Percentiles rank a stretch among this genome's conserved stretches.
Evolutionary conservation across 2,888 invertebrate genomes (phyloP).

Genomic region (Platynereis dumerilii): DNA sequence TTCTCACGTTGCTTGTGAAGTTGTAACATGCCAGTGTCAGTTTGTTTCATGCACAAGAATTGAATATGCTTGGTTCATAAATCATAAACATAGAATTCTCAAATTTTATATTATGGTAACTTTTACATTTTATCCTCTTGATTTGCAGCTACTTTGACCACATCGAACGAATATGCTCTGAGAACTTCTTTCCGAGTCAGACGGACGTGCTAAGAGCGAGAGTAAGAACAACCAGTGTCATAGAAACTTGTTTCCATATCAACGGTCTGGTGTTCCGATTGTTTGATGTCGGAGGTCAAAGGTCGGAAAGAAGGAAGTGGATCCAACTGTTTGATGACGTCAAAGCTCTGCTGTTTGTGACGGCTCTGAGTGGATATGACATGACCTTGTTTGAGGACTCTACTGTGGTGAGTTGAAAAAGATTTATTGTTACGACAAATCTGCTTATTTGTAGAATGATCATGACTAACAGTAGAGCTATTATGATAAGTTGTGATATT

Average conservation of each 20-base stretch:
- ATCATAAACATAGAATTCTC: not conserved
- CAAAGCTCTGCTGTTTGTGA: constrained; percentile 71
- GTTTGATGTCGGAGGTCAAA: constrained; percentile 74
- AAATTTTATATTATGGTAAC: not conserved
- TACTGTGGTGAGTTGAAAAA: constrained; percentile 64
- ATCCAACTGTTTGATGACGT: constrained; percentile 75
- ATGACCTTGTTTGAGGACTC: constrained; percentile 73
- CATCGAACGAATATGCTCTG: constrained; percentile 72
- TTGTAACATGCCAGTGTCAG: too few species aligned
- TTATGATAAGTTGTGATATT: too few species aligned
- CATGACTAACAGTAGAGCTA: too few species aligned
- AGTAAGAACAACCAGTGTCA: constrained; percentile 73
- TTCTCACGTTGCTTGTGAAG: too few species aligned
- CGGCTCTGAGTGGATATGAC: constrained; percentile 73
- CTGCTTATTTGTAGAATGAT: too few species aligned
- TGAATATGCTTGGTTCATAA: too few species aligned
- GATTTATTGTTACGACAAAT: too few species aligned
- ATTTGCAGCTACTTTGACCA: constrained; percentile 71
- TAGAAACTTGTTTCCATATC: constrained; percentile 73
- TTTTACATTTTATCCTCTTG: not conserved
- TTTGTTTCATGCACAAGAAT: too few species aligned
- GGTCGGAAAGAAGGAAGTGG: constrained; percentile 73
- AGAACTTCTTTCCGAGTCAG: constrained; percentile 71
- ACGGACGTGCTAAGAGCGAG: constrained; percentile 72
- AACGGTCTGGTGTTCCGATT: constrained; percentile 70